Base-by-base conservation (phyloP, 2,113 vertebrate species). In the Protobothrops flavoviridis region DNA sequence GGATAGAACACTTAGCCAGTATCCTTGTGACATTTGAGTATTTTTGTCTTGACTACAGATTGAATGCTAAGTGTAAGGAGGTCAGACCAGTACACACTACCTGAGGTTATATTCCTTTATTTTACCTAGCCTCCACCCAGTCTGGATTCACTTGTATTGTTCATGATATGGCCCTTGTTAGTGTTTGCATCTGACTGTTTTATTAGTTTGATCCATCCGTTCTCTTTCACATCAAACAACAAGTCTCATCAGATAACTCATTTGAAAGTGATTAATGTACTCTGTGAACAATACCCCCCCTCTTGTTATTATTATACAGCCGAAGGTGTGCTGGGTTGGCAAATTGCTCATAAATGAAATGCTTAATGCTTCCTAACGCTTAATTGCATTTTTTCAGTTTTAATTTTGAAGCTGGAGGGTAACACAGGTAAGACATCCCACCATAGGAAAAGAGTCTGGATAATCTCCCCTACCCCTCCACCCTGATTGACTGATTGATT, bases 311-410 rank as follows among this genome's bases (percentile, higher is more conserved):
- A 94, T 96, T 96, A 94, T 93, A 94, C 93, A 95, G 52, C 85
- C 95, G 94, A 95, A 96, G 95, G 93, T 95, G 87, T 95, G 94
- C 94, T 93, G 94, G 95, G 94, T 94, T 96, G 93, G 95, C 93
- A 96, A 94, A 81, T 96, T 97, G 95, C 94, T 94, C 94, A 93
- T 96, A 96, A 97, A 96, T 94, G 10, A n/a, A 86, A 92, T 95
- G 94, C 94, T 91, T 96, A 95, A 93, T 95, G 96, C 56, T 91
- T 95, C 93, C 91, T 96, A 96, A 95, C 93, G 92, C 92, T 95
- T 95, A 95, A 85, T 96, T 97, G 96, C 96, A 96, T 94, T 97
- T 81, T 97, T 97, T 95, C 94, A 91, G 87, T 96, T 96, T 96
- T 95, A 93, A 96, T 96, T 96, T 93, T 94, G 53, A 93, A 87